Evolutionary conservation across 2,888 invertebrate species (phyloP).

Genomic region (Thera britannica): DNA sequence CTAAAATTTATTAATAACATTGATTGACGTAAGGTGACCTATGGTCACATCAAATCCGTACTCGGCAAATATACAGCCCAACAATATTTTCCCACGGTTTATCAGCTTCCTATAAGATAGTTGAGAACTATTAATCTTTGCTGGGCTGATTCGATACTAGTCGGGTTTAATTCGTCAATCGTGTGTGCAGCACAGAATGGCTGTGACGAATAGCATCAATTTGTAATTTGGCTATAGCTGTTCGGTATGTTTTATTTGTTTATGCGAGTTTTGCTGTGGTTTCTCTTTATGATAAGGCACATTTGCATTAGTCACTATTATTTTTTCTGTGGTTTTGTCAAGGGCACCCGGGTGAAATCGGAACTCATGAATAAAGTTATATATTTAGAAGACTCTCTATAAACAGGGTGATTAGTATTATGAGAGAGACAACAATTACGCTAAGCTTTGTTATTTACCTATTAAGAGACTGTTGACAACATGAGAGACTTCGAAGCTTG

Average conservation of each 20-base stretch:
- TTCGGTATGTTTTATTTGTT: constrained; percentile 39
- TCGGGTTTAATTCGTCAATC: constrained; percentile 50
- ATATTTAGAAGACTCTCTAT: not conserved
- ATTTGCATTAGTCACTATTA: constrained; percentile 13
- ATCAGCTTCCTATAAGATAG: constrained; percentile 33
- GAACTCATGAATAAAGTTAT: constrained; percentile 8
- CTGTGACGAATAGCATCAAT: constrained; percentile 50
- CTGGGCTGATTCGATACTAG: constrained; percentile 24
- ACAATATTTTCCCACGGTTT: constrained; percentile 50
- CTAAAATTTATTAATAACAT: constrained; percentile 44
- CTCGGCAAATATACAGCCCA: constrained; percentile 38
- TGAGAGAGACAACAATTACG: not conserved
- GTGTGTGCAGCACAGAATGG: constrained; percentile 46
- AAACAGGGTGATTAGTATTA: not conserved
- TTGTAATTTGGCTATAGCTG: constrained; percentile 33
- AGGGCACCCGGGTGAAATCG: not conserved
- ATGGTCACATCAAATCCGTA: constrained; percentile 50
- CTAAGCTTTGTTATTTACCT: not conserved
- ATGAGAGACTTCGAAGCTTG: constrained; percentile 1
- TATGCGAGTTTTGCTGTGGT: constrained; percentile 34
- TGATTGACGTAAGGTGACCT: constrained; percentile 59
- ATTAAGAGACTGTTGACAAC: not conserved
- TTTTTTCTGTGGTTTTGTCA: not conserved
- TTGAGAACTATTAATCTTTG: constrained; percentile 11
- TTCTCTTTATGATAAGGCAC: constrained; percentile 27